Evolutionary conservation across 2,797 vertebrate genomes (phyloP).

Genomic region (Falco concolor): DNA sequence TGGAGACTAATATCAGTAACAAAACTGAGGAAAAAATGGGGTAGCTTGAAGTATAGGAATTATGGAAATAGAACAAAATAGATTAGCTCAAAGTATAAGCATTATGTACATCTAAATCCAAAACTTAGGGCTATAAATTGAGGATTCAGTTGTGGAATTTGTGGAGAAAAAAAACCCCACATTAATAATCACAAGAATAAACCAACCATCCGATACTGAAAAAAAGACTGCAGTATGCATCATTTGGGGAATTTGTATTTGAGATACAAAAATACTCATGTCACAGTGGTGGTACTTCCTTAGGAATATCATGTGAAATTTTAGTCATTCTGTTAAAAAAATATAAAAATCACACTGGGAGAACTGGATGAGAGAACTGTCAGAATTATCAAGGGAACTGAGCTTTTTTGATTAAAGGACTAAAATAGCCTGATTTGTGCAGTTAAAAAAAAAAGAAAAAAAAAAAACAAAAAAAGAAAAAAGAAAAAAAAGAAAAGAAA

Average conservation of each 20-base stretch:
- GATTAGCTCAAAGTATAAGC: background rate
- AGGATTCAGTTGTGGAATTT: background rate
- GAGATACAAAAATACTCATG: background rate
- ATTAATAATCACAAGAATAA: background rate
- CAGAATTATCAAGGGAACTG: background rate
- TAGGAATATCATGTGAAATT: background rate
- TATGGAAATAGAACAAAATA: background rate
- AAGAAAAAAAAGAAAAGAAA: accelerated
- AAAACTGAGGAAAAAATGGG: background rate
- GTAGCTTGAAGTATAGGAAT: background rate
- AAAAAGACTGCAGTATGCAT: background rate
- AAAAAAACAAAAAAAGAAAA: too few species aligned
- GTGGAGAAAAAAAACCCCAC: background rate
- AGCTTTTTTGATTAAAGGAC: background rate
- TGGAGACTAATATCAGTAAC: background rate
- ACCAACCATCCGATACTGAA: background rate
- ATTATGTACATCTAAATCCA: background rate
- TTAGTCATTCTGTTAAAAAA: background rate
- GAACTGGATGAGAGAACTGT: background rate
- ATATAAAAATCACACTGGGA: background rate
- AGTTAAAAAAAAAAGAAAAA: background rate
- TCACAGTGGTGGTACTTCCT: background rate
- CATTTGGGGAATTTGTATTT: background rate
- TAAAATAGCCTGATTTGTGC: background rate
- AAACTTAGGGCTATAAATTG: background rate